These are phyloP conservation scores for Hystrix brachyura DNA, from an alignment of 2,113 vertebrate genomes.

Conservation along the genomic window DNA sequence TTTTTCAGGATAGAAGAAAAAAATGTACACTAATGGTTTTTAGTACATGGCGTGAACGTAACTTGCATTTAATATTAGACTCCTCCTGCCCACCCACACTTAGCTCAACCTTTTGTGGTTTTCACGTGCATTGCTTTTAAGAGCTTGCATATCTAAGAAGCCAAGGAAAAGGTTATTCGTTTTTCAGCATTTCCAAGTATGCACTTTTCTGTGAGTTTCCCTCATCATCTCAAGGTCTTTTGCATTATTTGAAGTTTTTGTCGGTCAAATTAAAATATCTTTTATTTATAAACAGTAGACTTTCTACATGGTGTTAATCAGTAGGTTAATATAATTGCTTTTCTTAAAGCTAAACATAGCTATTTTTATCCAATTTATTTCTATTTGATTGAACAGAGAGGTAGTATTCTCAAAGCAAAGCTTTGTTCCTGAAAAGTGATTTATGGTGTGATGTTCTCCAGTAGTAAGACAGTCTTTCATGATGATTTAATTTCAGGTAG, in stretches of 20 bases:
- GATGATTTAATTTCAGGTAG: neutral
- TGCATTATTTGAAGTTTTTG: neutral
- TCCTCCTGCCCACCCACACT: conserved; percentile 64
- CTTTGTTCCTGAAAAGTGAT: neutral
- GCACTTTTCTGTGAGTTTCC: conserved; percentile 1
- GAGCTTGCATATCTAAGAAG: neutral
- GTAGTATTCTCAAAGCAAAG: neutral
- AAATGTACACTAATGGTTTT: conserved; percentile 45
- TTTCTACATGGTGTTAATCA: neutral
- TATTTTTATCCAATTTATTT: neutral
- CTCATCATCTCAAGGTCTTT: conserved; percentile 22
- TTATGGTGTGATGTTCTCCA: neutral
- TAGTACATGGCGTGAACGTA: neutral
- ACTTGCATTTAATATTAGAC: conserved; percentile 22
- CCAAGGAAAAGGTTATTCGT: neutral
- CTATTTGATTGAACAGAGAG: neutral
- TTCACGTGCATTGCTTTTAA: conserved; percentile 26
- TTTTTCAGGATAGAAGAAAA: conserved; percentile 67
- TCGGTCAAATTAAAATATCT: neutral
- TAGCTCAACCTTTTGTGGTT: conserved; percentile 51
- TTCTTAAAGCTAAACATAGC: neutral
- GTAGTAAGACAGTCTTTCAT: accelerated
- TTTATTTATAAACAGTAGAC: conserved; percentile 7
- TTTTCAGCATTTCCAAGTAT: neutral
- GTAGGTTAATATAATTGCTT: neutral